Percentiles rank a stretch among this genome's conserved stretches.
Evolutionary conservation across 2,888 invertebrate genomes (phyloP).

Genomic region (Capitulum mitella): DNA sequence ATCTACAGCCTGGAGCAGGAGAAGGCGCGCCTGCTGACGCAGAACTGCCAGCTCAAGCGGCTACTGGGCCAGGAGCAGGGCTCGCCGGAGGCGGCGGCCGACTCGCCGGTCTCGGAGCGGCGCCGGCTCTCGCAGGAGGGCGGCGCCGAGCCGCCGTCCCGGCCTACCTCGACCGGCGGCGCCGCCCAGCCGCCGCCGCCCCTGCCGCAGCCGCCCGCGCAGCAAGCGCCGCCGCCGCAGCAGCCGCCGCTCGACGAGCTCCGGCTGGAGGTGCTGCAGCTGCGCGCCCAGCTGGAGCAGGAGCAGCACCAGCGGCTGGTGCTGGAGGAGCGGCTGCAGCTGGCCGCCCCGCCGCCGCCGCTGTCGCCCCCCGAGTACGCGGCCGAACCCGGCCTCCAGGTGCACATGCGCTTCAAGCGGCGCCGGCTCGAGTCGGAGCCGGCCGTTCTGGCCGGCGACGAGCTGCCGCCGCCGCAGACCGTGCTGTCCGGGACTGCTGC

Average conservation of each 20-base stretch:
- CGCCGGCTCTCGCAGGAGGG: not conserved
- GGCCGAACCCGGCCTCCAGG: too few relatives aligned
- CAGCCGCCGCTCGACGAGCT: conserved; percentile 37
- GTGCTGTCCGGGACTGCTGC: not conserved
- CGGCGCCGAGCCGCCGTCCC: not conserved
- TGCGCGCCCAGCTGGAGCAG: conserved; percentile 68
- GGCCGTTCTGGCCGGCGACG: too few relatives aligned
- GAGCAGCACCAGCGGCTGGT: conserved; percentile 69
- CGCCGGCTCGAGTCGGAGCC: not conserved
- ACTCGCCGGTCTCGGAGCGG: not conserved
- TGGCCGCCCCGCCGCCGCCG: not conserved
- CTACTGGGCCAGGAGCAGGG: conserved; percentile 42
- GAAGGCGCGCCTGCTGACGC: conserved; percentile 81
- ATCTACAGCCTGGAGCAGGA: conserved; percentile 91
- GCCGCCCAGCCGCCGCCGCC: not conserved
- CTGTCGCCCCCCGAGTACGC: not conserved
- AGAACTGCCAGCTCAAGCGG: conserved; percentile 86
- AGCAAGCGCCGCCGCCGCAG: not conserved
- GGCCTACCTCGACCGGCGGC: not conserved
- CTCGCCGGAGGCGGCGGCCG: conserved; percentile 26
- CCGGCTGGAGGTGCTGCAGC: conserved; percentile 55
- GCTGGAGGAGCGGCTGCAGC: conserved; percentile 62
- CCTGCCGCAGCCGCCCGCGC: not conserved
- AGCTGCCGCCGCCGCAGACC: not conserved
- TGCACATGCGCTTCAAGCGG: conserved; percentile 7